Conservation (phyloP, 2,888 invertebrate species). For the Galeopsomyia nigrocyanea region DNA sequence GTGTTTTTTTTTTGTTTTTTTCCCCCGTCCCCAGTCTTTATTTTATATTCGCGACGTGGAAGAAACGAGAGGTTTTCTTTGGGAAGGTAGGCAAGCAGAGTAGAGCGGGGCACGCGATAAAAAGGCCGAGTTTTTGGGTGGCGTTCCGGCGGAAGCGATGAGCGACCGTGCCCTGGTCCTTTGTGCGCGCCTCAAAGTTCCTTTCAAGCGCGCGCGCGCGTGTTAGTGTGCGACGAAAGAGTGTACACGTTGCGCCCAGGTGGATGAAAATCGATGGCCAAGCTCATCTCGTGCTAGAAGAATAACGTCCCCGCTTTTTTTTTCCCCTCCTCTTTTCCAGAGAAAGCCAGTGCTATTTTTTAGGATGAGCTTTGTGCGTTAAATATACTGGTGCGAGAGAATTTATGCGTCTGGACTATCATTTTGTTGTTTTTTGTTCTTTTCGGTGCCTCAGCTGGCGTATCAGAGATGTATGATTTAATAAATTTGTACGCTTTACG, state of each 20-base stretch:
- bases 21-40: neutral
- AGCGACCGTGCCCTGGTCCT: conserved; percentile 38
- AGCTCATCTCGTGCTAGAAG: conserved; percentile 18
- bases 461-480: too few relatives aligned
- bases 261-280: conserved; percentile 43
- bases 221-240: neutral
- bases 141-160: conserved; percentile 40
- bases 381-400: too few relatives aligned
- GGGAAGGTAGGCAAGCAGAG: neutral
- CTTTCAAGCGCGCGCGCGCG: conserved; percentile 37
- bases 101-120: conserved; percentile 17
- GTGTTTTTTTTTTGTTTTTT: neutral
- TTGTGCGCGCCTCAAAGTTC: conserved; percentile 42
- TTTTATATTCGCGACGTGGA: neutral
- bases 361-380: conserved; percentile 1
- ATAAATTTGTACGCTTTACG: too few relatives aligned
- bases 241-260: neutral
- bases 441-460: too few relatives aligned
- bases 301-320: conserved; percentile 13
- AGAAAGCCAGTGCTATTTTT: neutral
- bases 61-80: conserved; percentile 28
- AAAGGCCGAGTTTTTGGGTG: conserved; percentile 2
- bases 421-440: neutral
- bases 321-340: neutral
- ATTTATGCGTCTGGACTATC: too few relatives aligned